A percentile compares a stretch with the other conserved stretches of the same genome.
Conservation (phyloP, 2,797 vertebrate genomes). For the Xyrichtys novacula region DNA sequence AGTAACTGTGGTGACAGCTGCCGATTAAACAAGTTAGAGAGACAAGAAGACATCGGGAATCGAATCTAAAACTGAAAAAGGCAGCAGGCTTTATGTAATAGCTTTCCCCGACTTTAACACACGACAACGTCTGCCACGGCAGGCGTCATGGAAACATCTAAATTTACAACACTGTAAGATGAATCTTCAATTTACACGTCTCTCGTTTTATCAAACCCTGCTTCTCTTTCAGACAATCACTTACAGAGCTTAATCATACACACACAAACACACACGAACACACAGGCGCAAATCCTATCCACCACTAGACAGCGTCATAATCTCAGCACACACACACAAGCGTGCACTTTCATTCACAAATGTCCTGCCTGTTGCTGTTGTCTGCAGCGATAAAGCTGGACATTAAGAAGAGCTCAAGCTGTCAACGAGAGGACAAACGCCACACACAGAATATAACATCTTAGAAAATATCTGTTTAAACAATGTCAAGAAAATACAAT, state of each 20-base stretch:
- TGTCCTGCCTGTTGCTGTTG: background rate
- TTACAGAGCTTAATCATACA: conserved; percentile 7
- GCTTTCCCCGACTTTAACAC: too few relatives aligned
- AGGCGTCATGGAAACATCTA: background rate
- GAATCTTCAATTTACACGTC: background rate
- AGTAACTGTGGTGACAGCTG: background rate
- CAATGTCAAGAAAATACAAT: too few relatives aligned
- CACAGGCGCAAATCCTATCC: background rate
- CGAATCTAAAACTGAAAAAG: background rate
- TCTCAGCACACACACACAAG: background rate
- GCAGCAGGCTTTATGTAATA: too few relatives aligned
- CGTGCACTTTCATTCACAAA: conserved; percentile 27
- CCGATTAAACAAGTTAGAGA: background rate
- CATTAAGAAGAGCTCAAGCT: background rate
- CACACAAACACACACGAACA: too few relatives aligned
- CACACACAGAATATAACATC: too few relatives aligned
- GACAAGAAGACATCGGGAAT: background rate
- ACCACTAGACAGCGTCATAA: background rate
- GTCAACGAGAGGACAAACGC: background rate
- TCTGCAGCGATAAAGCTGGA: background rate
- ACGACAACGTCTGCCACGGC: background rate
- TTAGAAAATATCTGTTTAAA: too few relatives aligned
- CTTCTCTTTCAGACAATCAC: conserved; percentile 3
- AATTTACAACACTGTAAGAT: too few relatives aligned
- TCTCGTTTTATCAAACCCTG: background rate